Evolutionary conservation across 2,113 vertebrate genomes (phyloP).

Genomic region (Peromyscus leucopus): DNA sequence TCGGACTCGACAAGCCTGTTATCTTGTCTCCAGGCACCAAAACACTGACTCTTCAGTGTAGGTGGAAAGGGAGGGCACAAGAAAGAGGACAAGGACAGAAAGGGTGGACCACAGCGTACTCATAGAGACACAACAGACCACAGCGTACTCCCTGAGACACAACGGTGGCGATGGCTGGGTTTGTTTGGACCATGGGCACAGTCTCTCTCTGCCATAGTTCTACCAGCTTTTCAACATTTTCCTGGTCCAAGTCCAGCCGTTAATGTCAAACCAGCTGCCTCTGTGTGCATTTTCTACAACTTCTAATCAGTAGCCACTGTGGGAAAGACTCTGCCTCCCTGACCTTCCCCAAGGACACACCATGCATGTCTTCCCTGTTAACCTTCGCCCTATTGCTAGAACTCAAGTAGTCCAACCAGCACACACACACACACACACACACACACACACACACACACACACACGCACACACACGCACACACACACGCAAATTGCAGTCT

Average conservation of each 20-base stretch:
- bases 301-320: background rate
- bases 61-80: background rate
- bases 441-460: too few species aligned
- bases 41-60: background rate
- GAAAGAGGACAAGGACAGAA: background rate
- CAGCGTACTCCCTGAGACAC: background rate
- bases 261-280: background rate
- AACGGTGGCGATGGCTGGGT: background rate
- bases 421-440: background rate
- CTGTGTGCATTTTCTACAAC: too few species aligned
- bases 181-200: background rate
- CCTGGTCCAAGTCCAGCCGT: background rate
- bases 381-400: background rate
- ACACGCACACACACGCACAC: too few species aligned
- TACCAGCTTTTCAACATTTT: background rate
- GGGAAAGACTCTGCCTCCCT: background rate
- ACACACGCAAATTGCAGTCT: background rate
- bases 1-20: background rate
- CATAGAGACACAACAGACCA: too few species aligned
- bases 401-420: background rate
- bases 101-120: too few species aligned
- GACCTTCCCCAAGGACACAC: accelerated
- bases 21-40: background rate
- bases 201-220: background rate
- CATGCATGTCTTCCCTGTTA: background rate